Evolutionary conservation across 2,113 vertebrate genomes (phyloP).

Genomic region (Ovis aries): DNA sequence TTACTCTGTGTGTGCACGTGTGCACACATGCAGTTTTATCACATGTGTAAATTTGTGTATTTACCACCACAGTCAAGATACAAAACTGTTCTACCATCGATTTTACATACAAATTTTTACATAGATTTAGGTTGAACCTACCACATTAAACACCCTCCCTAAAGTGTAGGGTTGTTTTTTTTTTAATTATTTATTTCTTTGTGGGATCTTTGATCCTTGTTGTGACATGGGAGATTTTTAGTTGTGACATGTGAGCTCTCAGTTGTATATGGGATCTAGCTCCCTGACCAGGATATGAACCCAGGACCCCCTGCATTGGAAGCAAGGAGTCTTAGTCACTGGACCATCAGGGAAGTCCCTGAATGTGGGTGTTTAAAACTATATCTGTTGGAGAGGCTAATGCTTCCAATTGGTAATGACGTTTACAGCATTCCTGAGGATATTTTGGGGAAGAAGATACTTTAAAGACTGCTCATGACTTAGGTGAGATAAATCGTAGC

Average conservation of each 20-base stretch:
- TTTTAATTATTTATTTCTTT: background rate
- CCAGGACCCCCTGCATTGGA: background rate
- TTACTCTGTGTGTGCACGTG: background rate
- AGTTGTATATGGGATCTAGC: background rate
- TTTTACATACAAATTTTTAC: background rate
- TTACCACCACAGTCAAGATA: background rate
- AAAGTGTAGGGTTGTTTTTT: background rate
- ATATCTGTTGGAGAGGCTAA: background rate
- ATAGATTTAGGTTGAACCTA: background rate
- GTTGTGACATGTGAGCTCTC: background rate
- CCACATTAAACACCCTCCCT: background rate
- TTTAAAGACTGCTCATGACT: background rate
- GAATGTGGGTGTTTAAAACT: background rate
- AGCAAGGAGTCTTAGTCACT: background rate
- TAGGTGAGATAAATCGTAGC: background rate
- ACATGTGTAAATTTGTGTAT: background rate
- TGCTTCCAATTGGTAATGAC: background rate
- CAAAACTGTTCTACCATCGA: background rate
- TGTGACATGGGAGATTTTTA: fast-evolving
- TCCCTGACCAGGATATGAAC: background rate
- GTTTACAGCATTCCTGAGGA: background rate
- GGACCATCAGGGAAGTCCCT: background rate
- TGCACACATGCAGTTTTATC: background rate
- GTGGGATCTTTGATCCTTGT: background rate
- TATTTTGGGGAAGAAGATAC: background rate